Conservation (phyloP, 2,888 invertebrate genomes). For the Cremastinae sp. region DNA sequence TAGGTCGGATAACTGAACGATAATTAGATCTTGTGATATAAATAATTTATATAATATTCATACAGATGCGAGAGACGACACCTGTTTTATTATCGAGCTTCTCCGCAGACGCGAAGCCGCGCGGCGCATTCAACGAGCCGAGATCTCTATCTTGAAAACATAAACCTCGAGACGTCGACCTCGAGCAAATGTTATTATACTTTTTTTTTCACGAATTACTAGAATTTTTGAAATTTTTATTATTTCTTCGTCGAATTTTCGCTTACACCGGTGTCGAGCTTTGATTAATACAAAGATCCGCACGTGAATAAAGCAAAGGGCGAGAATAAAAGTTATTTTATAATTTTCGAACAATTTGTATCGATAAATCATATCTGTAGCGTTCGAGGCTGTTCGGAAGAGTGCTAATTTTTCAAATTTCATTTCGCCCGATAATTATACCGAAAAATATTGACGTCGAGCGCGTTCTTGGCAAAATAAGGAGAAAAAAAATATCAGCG, state of each 20-base stretch:
- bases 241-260: too few species aligned
- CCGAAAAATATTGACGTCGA: conserved; percentile 28
- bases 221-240: too few species aligned
- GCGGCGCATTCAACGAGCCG: conserved; percentile 64
- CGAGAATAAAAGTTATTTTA: neutral
- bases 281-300: neutral
- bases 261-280: too few species aligned
- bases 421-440: conserved; percentile 23
- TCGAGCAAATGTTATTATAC: conserved; percentile 41
- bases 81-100: conserved; percentile 66
- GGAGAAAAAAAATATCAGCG: conserved; percentile 28
- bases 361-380: conserved; percentile 6
- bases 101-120: conserved; percentile 64
- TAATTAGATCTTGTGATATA: conserved; percentile 70
- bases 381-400: conserved; percentile 1
- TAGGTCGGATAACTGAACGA: conserved; percentile 63
- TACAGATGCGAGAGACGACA: conserved; percentile 34
- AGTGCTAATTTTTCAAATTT: conserved; percentile 14
- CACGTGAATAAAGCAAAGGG: neutral
- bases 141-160: conserved; percentile 71
- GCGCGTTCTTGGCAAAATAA: conserved; percentile 10
- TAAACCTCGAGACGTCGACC: conserved; percentile 69
- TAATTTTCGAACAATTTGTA: conserved; percentile 7
- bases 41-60: neutral
- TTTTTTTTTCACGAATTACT: conserved; percentile 10